phyloP scores from a whole-genome alignment of 2,888 invertebrate species.

The Chymomyza procnemis region DNA sequence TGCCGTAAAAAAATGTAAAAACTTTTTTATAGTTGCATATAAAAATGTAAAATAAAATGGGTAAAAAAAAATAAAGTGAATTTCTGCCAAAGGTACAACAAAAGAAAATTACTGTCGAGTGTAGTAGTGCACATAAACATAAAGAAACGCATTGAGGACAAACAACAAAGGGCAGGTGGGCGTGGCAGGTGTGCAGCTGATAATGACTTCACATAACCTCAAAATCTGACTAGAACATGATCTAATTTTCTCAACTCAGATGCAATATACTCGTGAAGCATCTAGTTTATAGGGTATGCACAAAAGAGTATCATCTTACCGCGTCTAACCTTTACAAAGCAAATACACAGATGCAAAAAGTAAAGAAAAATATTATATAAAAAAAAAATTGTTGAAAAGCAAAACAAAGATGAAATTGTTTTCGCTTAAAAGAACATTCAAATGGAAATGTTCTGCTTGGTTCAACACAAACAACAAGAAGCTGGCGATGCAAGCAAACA shows the following conservation, averaged over 20 bases:
- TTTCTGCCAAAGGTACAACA: slow-evolving; percentile 21
- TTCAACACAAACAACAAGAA: slow-evolving; percentile 69
- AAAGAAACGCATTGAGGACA: neutral
- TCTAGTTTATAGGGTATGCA: slow-evolving; percentile 11
- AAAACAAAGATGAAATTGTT: slow-evolving; percentile 75
- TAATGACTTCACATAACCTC: slow-evolving; percentile 66
- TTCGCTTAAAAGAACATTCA: slow-evolving; percentile 73
- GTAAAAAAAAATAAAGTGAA: slow-evolving; percentile 5
- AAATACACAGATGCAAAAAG: neutral
- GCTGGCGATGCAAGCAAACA: slow-evolving; percentile 46
- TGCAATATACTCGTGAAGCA: neutral
- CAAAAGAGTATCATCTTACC: neutral
- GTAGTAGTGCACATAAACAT: neutral
- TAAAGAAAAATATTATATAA: slow-evolving; percentile 7
- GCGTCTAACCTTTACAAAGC: neutral
- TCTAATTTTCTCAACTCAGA: slow-evolving; percentile 46
- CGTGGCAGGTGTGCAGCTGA: slow-evolving; percentile 40
- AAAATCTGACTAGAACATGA: slow-evolving; percentile 55
- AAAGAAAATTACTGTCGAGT: slow-evolving; percentile 32
- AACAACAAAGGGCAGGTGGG: slow-evolving; percentile 45
- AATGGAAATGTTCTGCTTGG: slow-evolving; percentile 74
- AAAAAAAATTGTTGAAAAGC: slow-evolving; percentile 51
- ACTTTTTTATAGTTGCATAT: slow-evolving; percentile 68
- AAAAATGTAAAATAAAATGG: slow-evolving; percentile 69
- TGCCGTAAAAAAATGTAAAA: slow-evolving; percentile 70